Conservation (phyloP, 2,797 vertebrate species). For the Hapalemur alaotrensis region DNA sequence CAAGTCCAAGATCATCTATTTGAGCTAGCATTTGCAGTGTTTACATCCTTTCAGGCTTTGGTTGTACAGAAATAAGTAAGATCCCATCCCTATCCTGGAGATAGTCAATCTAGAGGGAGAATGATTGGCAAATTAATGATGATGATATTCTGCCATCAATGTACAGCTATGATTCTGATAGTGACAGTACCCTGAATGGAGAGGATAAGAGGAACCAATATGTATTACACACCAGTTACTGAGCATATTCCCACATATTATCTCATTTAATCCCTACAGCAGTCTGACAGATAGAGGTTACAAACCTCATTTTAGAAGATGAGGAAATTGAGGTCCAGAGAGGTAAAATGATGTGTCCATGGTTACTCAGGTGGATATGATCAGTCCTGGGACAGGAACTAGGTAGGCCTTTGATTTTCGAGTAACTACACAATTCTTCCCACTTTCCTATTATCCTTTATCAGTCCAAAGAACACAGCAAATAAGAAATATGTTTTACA, state of each 20-base stretch:
- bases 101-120: not conserved
- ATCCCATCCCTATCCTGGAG: not conserved
- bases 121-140: not conserved
- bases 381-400: not conserved
- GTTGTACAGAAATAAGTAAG: not conserved
- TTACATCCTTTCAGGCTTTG: not conserved
- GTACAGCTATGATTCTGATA: not conserved
- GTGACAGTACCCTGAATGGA: not conserved
- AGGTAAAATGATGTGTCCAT: not conserved
- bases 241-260: not conserved
- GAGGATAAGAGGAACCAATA: not conserved
- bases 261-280: not conserved
- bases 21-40: not conserved
- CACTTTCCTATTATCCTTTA: not conserved
- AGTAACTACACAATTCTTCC: not conserved
- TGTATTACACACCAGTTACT: not conserved
- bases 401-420: not conserved
- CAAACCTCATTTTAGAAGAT: not conserved
- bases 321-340: constrained; percentile 11
- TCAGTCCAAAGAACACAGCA: constrained; percentile 1
- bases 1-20: not conserved
- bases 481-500: constrained; percentile 38
- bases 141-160: not conserved
- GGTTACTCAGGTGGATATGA: not conserved
- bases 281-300: not conserved